Evolutionary conservation across 2,797 vertebrate species (phyloP).

Genomic region (Pangasius mekongensis): DNA sequence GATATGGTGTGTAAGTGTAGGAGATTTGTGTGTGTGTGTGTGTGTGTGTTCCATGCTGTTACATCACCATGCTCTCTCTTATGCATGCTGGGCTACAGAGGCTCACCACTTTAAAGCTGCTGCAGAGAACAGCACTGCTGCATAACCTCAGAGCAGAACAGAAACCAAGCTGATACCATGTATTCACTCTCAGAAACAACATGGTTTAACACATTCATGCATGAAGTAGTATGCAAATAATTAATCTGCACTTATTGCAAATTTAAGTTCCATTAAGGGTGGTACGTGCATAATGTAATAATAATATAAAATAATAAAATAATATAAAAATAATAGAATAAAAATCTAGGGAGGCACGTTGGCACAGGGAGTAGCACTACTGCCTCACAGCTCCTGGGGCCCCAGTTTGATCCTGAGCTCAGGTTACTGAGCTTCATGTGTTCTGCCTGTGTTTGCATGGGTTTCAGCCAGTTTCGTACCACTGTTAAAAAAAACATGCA

Average conservation of each 20-base stretch:
- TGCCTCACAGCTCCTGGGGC: not conserved
- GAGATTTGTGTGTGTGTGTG: not conserved
- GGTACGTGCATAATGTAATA: not conserved
- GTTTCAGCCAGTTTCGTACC: not conserved
- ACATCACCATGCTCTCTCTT: slow-evolving; percentile 31
- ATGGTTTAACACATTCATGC: not conserved
- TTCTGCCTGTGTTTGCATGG: not conserved
- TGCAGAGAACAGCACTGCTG: slow-evolving; percentile 34
- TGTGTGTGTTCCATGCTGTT: slow-evolving; percentile 26
- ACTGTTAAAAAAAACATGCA: not conserved
- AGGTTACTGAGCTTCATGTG: not conserved
- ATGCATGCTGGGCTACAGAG: slow-evolving; percentile 17
- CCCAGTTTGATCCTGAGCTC: not conserved
- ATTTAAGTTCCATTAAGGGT: not conserved
- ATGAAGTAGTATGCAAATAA: not conserved
- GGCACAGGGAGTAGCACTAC: no score
- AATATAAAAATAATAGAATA: not conserved
- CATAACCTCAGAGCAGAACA: slow-evolving; percentile 22
- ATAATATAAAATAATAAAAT: no score
- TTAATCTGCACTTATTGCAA: not conserved
- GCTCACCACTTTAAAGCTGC: not conserved
- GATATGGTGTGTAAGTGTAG: not conserved
- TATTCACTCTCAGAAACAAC: not conserved
- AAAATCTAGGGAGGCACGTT: no score
- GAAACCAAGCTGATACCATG: not conserved